Evolutionary conservation across 2,113 vertebrate species (phyloP).

Genomic region (Microtus montanus): DNA sequence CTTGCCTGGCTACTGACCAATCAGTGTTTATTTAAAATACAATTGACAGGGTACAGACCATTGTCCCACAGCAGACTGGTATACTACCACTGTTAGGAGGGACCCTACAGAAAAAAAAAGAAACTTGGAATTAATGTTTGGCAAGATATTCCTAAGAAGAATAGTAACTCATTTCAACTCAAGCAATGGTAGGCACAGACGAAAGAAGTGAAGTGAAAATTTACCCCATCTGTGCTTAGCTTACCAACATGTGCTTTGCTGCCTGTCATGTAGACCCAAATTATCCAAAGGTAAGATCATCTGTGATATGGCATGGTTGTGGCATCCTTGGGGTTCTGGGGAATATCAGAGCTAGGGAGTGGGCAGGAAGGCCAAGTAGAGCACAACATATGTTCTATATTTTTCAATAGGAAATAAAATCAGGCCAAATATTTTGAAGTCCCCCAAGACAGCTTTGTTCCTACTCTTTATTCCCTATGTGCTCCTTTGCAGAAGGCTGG

Average conservation of each 20-base stretch:
- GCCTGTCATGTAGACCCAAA: fast-evolving
- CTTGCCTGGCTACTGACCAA: too few relatives aligned
- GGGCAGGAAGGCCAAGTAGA: not conserved
- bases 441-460: not conserved
- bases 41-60: too few relatives aligned
- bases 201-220: not conserved
- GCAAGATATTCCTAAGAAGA: not conserved
- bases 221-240: fast-evolving
- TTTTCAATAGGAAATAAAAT: not conserved
- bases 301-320: fast-evolving
- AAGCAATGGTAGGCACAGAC: not conserved
- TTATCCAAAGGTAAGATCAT: not conserved
- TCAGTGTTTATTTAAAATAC: too few relatives aligned
- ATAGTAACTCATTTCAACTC: not conserved
- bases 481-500: not conserved
- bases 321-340: not conserved
- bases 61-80: too few relatives aligned
- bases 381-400: too few relatives aligned
- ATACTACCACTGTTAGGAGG: not conserved
- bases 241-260: fast-evolving
- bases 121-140: not conserved
- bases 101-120: not conserved
- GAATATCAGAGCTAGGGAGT: not conserved
- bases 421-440: too few relatives aligned
- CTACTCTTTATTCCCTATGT: not conserved